phyloP scores from a whole-genome alignment of 1,140 invertebrate species.

The Megalopta genalis region DNA sequence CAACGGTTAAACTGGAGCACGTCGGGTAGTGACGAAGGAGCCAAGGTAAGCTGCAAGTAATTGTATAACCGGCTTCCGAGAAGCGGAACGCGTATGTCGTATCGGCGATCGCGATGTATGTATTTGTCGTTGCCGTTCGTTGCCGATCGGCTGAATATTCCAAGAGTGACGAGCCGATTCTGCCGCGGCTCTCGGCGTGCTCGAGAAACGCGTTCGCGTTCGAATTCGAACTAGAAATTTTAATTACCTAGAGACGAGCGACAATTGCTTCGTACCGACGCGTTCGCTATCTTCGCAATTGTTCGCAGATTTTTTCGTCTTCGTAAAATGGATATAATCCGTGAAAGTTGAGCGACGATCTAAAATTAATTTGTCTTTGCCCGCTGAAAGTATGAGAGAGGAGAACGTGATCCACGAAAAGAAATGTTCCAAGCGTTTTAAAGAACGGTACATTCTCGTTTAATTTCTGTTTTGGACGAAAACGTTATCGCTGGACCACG shows the following conservation, averaged over 20 bases:
- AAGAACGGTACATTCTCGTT: no score
- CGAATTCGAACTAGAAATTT: not conserved
- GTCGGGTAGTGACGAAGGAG: conserved; percentile 53
- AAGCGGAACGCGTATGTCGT: conserved; percentile 44
- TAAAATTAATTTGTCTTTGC: no score
- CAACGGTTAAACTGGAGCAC: conserved; percentile 57
- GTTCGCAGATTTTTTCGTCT: no score
- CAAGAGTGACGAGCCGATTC: conserved; percentile 20
- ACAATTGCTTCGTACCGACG: no score
- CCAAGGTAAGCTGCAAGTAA: conserved; percentile 65
- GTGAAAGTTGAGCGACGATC: no score
- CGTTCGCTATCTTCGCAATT: no score
- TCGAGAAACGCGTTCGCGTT: not conserved
- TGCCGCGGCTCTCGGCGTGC: not conserved
- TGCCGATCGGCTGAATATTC: conserved; percentile 36
- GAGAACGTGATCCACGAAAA: no score
- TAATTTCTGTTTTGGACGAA: no score
- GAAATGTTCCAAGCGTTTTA: no score
- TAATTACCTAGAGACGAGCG: not conserved
- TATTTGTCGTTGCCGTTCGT: conserved; percentile 17
- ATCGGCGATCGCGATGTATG: conserved; percentile 11
- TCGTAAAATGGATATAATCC: no score
- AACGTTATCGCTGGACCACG: no score
- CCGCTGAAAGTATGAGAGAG: no score
- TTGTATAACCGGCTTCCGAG: conserved; percentile 66